Conservation (phyloP, 2,113 vertebrate species). For the Manacus vitellinus region DNA sequence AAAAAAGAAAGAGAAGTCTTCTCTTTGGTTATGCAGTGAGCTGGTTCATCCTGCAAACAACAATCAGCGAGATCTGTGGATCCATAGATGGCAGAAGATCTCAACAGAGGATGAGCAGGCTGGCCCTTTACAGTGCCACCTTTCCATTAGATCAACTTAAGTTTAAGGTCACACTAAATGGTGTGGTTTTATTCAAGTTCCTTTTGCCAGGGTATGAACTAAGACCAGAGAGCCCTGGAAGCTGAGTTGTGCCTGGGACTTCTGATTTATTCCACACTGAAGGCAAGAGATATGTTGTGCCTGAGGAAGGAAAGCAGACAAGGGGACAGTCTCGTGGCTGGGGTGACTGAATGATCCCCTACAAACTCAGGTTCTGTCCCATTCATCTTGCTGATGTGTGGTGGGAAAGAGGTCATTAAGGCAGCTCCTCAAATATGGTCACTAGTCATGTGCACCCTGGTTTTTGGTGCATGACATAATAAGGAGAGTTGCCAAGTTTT, state of each 20-base stretch:
- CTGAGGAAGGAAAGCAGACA: background rate
- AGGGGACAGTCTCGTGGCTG: background rate
- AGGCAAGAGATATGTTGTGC: background rate
- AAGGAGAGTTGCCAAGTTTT: background rate
- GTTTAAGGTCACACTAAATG: background rate
- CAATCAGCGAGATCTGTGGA: background rate
- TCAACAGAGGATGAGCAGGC: background rate
- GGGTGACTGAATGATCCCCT: background rate
- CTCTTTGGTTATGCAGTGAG: background rate
- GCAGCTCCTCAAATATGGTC: background rate
- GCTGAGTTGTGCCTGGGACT: background rate
- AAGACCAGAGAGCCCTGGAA: background rate
- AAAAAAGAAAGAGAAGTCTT: fast-evolving
- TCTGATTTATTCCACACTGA: background rate
- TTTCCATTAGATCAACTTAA: background rate
- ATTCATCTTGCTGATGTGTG: background rate
- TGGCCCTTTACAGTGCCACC: background rate
- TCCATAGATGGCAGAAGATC: background rate
- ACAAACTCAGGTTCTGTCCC: background rate
- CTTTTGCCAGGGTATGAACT: background rate
- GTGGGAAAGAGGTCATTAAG: background rate
- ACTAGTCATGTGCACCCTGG: fast-evolving
- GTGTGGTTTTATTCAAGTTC: background rate
- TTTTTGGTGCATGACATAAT: background rate
- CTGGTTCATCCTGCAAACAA: background rate